Evolutionary conservation across 2,888 invertebrate species (phyloP), one percentile per base, ranked within the genome.

Genomic region (Hedychridium roseum): DNA sequence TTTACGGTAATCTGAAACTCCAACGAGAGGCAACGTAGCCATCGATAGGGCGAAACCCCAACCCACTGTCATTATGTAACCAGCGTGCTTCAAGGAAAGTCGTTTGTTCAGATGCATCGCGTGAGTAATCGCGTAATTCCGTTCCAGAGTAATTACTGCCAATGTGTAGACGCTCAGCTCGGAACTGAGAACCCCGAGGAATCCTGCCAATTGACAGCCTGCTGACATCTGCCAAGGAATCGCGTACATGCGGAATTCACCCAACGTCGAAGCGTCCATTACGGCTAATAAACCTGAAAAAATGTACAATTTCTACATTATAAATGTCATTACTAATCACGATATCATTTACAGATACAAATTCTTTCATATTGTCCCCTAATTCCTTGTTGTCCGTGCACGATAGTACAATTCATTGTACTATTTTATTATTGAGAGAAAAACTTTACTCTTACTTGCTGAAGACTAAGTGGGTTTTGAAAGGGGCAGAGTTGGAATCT

Each of bases 141-240:
- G 84, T 80, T 97, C 97, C 67, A 97, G 81, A 0, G 97, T 97
- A 68, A 98, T 98, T 43, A 98, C 94, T 1, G 97, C 94, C 68
- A 98, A 82, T 2, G 97, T 97, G 82, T 91, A 97, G 30, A 98
- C 97, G 26, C 94, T 94, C 48, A 98, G 82, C 80, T 97, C 97
- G 1, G 94, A 93, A 58, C 94, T 94, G 15, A 97, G 83, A 21
- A 97, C 96, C 3, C 95, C 96, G 35, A 98, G 84, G 77, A 97
- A 97, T 18, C 98, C 98, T 1, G 97, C 95, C 36, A 95, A 83
- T 72, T 94, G 91, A 80, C 97, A 98, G 17, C 92, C 93, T 26
- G 88, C 85, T 18, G 94, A 94, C 88, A 93, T 91, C 82, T 98
- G 98, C 97, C 98, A 98, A 0, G 92, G 90, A 57, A 98, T 95